These are phyloP conservation scores for Glossosoma conforme DNA, from an alignment of 1,140 invertebrate species.

Conservation along the genomic window DNA sequence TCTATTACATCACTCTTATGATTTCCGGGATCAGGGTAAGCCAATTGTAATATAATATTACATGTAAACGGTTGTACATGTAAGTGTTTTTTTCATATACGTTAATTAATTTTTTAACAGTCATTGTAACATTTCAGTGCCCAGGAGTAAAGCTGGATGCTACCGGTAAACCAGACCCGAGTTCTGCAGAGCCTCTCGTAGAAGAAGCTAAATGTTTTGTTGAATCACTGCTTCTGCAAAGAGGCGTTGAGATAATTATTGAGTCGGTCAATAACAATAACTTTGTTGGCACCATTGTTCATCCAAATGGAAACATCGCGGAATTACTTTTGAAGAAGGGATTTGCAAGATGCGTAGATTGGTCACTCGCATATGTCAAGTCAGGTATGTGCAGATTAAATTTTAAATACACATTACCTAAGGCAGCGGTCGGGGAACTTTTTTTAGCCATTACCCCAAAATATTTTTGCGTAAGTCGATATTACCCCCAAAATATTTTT, in stretches of 20 bases:
- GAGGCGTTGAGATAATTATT: constrained; percentile 88
- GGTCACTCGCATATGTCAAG: constrained; percentile 89
- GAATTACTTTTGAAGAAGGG: constrained; percentile 87
- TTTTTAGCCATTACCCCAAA: too few species aligned
- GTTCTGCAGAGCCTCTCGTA: constrained; percentile 46
- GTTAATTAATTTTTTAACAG: too few species aligned
- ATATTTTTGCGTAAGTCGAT: too few species aligned
- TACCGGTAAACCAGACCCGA: constrained; percentile 61
- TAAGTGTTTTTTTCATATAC: not conserved
- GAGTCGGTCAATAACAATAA: constrained; percentile 90
- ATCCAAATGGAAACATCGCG: constrained; percentile 93
- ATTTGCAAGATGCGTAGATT: constrained; percentile 95
- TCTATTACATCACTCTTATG: constrained; percentile 87
- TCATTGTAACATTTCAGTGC: constrained; percentile 45
- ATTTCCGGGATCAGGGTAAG: constrained; percentile 85
- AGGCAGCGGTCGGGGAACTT: too few species aligned
- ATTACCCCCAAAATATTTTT: too few species aligned
- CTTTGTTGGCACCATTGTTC: constrained; percentile 90
- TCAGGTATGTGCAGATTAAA: constrained; percentile 42
- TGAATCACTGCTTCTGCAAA: constrained; percentile 84
- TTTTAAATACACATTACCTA: not conserved
- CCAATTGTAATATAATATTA: not conserved
- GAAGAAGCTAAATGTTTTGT: constrained; percentile 68
- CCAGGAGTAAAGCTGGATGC: constrained; percentile 68
- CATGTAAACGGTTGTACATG: not conserved